Conservation (phyloP, 92 coral and sea anemone species). For the Bergia sp. region DNA sequence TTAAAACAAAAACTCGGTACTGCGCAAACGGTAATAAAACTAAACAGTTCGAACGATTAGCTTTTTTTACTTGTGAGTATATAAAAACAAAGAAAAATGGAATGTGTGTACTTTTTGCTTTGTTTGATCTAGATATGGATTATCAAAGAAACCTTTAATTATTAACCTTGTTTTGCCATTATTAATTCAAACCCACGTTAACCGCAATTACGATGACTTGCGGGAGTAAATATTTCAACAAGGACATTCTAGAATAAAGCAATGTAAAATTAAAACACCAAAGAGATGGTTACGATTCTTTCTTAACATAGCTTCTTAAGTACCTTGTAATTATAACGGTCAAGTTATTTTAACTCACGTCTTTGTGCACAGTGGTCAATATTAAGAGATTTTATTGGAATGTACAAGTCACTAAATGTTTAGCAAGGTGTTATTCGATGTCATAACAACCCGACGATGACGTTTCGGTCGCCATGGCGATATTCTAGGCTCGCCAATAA, state of each 20-base stretch:
- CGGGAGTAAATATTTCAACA: neutral
- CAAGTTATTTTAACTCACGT: neutral
- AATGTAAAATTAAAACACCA: neutral
- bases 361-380: neutral
- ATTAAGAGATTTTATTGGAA: neutral
- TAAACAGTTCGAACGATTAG: neutral
- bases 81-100: neutral
- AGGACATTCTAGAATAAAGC: neutral
- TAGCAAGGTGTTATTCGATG: constrained; percentile 18
- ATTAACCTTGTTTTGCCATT: constrained; percentile 35
- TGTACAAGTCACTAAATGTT: constrained; percentile 23
- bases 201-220: neutral
- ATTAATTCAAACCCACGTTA: constrained; percentile 17
- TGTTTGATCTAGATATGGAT: constrained; percentile 10
- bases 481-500: constrained; percentile 13
- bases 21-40: neutral
- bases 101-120: neutral
- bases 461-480: constrained; percentile 24
- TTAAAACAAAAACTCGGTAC: neutral
- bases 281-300: neutral
- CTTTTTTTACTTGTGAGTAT: neutral
- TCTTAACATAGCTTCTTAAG: neutral
- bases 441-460: constrained; percentile 12
- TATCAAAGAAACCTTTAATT: constrained; percentile 42
- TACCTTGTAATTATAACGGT: neutral